phyloP scores from a whole-genome alignment of 1,140 invertebrate species.

The Adelges cooleyi region DNA sequence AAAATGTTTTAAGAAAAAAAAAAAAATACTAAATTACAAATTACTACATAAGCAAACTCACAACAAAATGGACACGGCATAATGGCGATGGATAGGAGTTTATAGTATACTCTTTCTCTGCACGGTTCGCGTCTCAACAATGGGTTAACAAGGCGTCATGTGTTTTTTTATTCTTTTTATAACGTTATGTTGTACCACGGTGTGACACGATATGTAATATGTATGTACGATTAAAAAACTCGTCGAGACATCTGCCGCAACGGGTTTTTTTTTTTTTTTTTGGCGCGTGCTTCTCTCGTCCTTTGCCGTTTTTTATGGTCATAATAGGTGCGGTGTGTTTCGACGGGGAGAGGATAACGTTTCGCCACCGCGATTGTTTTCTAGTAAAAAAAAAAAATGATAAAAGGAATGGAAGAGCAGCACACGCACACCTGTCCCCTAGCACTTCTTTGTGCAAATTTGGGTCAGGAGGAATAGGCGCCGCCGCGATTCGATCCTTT shows the following conservation, averaged over 20 bases:
- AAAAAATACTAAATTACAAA: too few species aligned
- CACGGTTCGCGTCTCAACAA: constrained; percentile 4
- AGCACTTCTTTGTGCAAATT: constrained; percentile 10
- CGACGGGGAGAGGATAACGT: neutral
- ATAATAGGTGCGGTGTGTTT: neutral
- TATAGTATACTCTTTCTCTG: neutral
- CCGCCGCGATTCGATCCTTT: neutral
- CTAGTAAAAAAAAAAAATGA: neutral
- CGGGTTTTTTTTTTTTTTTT: constrained; percentile 4
- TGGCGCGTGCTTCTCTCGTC: constrained; percentile 21
- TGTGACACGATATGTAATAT: constrained; percentile 6
- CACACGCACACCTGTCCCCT: neutral
- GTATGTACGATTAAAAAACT: constrained; percentile 5
- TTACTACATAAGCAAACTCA: too few species aligned
- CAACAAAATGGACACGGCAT: too few species aligned
- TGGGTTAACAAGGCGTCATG: constrained; percentile 27
- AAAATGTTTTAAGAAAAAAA: too few species aligned
- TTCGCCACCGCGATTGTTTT: constrained; percentile 10
- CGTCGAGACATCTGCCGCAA: constrained; percentile 13
- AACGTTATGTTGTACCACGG: neutral
- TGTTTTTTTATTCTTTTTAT: neutral
- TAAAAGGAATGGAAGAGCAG: neutral
- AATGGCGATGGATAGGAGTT: too few species aligned
- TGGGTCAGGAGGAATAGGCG: constrained; percentile 19
- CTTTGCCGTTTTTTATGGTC: neutral